Conservation (phyloP, 2,113 vertebrate genomes). For the Thalassoma bifasciatum region DNA sequence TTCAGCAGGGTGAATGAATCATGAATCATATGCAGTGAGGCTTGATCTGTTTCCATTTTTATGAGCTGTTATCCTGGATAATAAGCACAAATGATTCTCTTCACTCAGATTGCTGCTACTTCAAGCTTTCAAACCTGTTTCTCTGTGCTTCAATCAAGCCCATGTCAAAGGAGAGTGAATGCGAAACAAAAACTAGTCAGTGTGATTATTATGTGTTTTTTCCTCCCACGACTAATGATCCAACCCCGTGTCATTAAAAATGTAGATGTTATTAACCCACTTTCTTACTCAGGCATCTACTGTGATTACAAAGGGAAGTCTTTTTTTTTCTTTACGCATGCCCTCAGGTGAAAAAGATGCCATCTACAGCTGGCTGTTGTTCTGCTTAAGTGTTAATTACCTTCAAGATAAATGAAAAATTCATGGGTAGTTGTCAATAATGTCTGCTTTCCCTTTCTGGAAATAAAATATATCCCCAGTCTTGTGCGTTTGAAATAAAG, state of each 20-base stretch:
- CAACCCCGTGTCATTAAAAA: conserved; percentile 59
- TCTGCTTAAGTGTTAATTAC: conserved; percentile 35
- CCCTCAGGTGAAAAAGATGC: conserved; percentile 17
- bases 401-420: conserved; percentile 15
- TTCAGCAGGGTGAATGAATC: conserved; percentile 23
- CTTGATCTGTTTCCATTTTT: conserved; percentile 4
- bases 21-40: conserved; percentile 23
- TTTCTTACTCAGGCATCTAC: conserved; percentile 33
- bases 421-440: conserved; percentile 6
- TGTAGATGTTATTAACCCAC: conserved; percentile 59
- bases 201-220: conserved; percentile 24
- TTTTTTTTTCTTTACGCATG: conserved; percentile 17
- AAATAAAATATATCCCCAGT: not conserved
- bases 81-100: conserved; percentile 1
- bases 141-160: conserved; percentile 7
- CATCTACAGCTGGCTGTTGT: conserved; percentile 5
- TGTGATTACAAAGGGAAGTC: conserved; percentile 37
- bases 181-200: conserved; percentile 34
- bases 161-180: not conserved
- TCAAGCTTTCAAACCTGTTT: conserved; percentile 14
- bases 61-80: conserved; percentile 20
- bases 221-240: conserved; percentile 25
- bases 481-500: not conserved
- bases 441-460: not conserved
- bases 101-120: conserved; percentile 1